Evolutionary conservation across 2,888 invertebrate genomes (phyloP).

Genomic region (Disparrhopalites patrizii): DNA sequence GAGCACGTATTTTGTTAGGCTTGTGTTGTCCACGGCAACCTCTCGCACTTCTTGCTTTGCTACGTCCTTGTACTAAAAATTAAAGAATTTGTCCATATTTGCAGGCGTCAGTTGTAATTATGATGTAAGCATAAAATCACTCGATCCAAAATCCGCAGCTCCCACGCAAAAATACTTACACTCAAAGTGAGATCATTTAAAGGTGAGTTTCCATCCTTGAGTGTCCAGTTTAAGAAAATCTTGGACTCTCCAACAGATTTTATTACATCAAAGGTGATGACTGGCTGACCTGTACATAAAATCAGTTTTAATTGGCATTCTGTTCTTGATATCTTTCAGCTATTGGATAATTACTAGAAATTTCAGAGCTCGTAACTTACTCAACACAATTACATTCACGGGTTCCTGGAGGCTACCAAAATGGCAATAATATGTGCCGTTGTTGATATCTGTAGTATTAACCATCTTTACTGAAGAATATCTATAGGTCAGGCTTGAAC

Average conservation of each 20-base stretch:
- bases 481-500: constrained; percentile 35
- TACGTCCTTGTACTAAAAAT: constrained; percentile 1
- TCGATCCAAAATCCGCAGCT: too few species aligned
- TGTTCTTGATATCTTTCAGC: too few species aligned
- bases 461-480: constrained; percentile 36
- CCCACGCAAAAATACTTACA: constrained; percentile 13
- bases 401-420: background rate
- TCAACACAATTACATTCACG: constrained; percentile 11
- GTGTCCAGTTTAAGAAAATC: constrained; percentile 78
- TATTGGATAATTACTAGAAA: too few species aligned
- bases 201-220: constrained; percentile 69
- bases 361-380: too few species aligned
- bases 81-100: background rate
- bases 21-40: background rate
- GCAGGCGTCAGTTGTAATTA: too few species aligned
- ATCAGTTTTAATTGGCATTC: background rate
- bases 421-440: constrained; percentile 36
- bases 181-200: constrained; percentile 50
- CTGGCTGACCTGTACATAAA: constrained; percentile 55
- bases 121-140: too few species aligned
- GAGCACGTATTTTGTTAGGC: constrained; percentile 55
- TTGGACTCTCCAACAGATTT: constrained; percentile 70
- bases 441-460: constrained; percentile 39
- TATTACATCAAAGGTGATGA: constrained; percentile 65
- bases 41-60: background rate